Base-by-base conservation (phyloP, 2,113 vertebrate species). In the Scytalopus superciliaris region DNA sequence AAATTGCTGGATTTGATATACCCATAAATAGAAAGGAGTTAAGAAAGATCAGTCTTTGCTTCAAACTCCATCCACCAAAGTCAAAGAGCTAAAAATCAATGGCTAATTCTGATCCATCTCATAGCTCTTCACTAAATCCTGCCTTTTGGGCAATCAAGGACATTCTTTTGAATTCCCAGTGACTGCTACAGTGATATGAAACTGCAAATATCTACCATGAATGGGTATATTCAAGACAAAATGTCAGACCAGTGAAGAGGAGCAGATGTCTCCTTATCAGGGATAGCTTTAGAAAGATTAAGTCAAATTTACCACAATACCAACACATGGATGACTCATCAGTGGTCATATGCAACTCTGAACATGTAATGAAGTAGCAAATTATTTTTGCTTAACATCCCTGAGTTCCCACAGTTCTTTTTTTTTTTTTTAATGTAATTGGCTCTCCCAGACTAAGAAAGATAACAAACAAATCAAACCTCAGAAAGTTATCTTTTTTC, bases 231-330 rank as follows among this genome's bases (percentile, higher is more conserved):
- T 89, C 79, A 91, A 86, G 72, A 70, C 19, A 90, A 90, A 91
- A 96, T 66, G 67, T 85, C 91, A 95, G 72, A 79, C 23, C 1
- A 2, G 27, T 73, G 89, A 96, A 82, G 31, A 83, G 66, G 93
- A 93, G 91, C 84, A 94, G 93, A 94, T 75, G 62, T 72, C 60
- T 87, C 94, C 79, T 94, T 92, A 91, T 94, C 87, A 69, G 44
- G 42, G 37, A 45, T 57, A 85, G 53, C 37, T 93, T 89, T 63
- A 76, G 62, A 91, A 91, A 78, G 81, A 90, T 89, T 87, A 95
- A 91, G 82, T 82, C 52, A 69, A 76, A 89, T 76, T 91, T 97
- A 70, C 40, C n/a, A 72, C 31, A 68, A 66, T 75, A 86, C 68
- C 66, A 79, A 89, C 76, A 87, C 57, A 93, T 59, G 53, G 66